phyloP scores from a whole-genome alignment of 2,113 vertebrate genomes.

The Oryzias woworae region DNA sequence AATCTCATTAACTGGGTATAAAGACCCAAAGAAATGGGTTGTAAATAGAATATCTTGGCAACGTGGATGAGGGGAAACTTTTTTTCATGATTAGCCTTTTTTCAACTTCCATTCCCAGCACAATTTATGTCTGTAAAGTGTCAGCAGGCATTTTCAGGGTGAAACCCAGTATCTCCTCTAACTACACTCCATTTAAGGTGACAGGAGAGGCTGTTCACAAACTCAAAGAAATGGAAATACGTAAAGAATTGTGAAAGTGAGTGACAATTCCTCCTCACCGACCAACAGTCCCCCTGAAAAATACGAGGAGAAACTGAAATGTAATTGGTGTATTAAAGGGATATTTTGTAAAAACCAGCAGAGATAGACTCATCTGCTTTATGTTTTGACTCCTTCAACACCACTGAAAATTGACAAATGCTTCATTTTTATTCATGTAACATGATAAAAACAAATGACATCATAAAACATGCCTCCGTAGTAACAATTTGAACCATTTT shows the following conservation, averaged over 20 bases:
- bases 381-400: not conserved
- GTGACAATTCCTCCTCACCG: constrained; percentile 23
- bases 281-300: constrained; percentile 19
- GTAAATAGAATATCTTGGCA: constrained; percentile 73
- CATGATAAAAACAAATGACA: not conserved
- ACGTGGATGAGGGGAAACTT: constrained; percentile 58
- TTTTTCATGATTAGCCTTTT: constrained; percentile 69
- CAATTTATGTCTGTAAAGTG: constrained; percentile 52
- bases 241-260: constrained; percentile 36
- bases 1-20: constrained; percentile 76
- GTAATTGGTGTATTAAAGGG: constrained; percentile 16
- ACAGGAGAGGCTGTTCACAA: constrained; percentile 49
- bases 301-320: constrained; percentile 20
- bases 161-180: constrained; percentile 53
- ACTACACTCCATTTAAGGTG: constrained; percentile 53
- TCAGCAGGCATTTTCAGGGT: constrained; percentile 55
- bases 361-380: not conserved
- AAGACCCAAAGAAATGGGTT: constrained; percentile 68
- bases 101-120: constrained; percentile 37
- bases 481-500: not conserved
- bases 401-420: too few species aligned
- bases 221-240: constrained; percentile 31
- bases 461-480: not conserved
- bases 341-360: constrained; percentile 1
- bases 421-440: not conserved